phyloP scores from a whole-genome alignment of 2,113 vertebrate genomes.

The Casuarius casuarius region DNA sequence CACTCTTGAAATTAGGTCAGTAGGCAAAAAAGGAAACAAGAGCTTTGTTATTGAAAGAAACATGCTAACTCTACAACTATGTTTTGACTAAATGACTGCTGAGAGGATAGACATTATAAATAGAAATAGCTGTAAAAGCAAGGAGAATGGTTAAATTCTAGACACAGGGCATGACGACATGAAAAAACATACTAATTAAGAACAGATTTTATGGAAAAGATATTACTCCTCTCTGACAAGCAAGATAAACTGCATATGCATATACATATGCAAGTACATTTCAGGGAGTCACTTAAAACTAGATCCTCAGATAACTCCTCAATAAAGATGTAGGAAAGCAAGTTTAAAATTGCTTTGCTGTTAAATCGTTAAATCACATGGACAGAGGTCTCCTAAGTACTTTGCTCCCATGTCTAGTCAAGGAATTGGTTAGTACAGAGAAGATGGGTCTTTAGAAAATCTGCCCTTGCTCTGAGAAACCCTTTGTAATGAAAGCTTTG shows the following conservation, averaged over 20 bases:
- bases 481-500: background rate
- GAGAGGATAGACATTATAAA: background rate
- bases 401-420: background rate
- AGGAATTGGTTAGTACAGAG: rapidly evolving
- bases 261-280: no score
- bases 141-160: no score
- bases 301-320: background rate
- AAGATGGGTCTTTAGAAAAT: background rate
- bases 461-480: background rate
- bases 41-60: background rate
- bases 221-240: no score
- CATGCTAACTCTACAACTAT: no score
- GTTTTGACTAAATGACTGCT: background rate
- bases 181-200: background rate
- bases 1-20: no score
- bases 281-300: background rate
- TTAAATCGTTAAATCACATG: background rate
- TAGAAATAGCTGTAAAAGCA: no score
- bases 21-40: background rate
- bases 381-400: background rate
- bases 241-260: no score
- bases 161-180: background rate
- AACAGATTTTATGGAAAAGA: background rate
- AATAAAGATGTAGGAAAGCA: background rate
- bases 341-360: background rate